Evolutionary conservation across 2,113 vertebrate species (phyloP), one percentile per base, ranked within the genome.

Genomic region (Cricetomys ansorgei): DNA sequence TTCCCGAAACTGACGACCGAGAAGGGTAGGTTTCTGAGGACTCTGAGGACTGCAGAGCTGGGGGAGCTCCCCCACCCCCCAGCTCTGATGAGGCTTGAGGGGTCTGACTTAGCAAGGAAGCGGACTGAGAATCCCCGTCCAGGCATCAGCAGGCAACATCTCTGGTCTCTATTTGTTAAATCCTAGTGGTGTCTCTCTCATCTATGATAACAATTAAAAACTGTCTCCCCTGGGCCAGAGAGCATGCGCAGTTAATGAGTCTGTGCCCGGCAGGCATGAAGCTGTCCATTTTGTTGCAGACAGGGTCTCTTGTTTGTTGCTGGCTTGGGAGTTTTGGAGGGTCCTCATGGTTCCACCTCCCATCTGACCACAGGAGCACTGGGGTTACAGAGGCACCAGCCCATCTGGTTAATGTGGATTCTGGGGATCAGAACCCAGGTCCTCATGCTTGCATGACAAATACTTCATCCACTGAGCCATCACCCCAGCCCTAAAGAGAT

Each of bases 11-110:
- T 62, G 80, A 62, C 80, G 17, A 62, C 0, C 9, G 92, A 65
- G 62, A 76, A 55, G 64, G 75, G 25, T 5, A 7, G 31, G n/a
- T 64, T 34, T 21, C 21, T 0, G 1, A 31, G 12, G 62, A 4
- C 0, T 50, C 21, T 12, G 88, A 37, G 73, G 37, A 17, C 43
- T 25, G 16, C 0, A 0, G 16, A 23, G 48, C 50, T 77, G 27
- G 16, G 15, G 19, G 19, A 11, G 37, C 5, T 34, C 57, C 31
- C 45, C 0, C 4, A 1, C 12, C 59, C 10, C n/a, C n/a, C n/a
- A n/a, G n/a, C n/a, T n/a, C 0, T 1, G 88, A 8, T 1, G 91
- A 48, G 64, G 73, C 73, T 31, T 59, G 64, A 25, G 69, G n/a
- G 55, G 50, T 29, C 37, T 27, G 27, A 23, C 8, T 16, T 40